Base-by-base conservation (phyloP, 2,113 vertebrate genomes). In the Holacanthus passer region DNA sequence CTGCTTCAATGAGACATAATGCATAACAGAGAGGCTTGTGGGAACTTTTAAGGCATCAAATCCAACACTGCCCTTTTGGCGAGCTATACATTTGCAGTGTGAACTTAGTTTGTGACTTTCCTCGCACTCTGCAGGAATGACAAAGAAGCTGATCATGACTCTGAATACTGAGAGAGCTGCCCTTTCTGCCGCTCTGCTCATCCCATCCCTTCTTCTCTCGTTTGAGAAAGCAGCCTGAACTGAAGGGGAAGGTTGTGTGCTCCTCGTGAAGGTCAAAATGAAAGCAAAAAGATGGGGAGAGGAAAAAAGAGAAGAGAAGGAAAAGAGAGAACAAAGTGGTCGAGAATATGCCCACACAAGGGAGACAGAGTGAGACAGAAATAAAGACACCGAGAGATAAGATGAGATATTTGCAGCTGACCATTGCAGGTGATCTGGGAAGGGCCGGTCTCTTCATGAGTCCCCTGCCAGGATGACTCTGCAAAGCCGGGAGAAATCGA, bases 191-290 rank as follows among this genome's bases (percentile, higher is more conserved):
- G 67, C 56, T 72, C 78, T 12, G 79, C 63, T 74, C 77, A 65
- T 84, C 56, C 67, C 77, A 65, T 84, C 56, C 67, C 37, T 73
- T 87, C 72, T 80, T 82, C 63, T 59, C 39, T 72, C 13, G 22
- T 81, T 88, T 81, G 53, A 81, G 66, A 84, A 64, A 84, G 72
- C 32, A 72, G 69, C 10, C 56, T 50, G 73, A 79, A 67, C 55
- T 47, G 73, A 89, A 50, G n/a, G 32, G 72, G 70, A 83, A 88
- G 82, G 79, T 75, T 78, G 58, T 76, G 60, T 19, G 68, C 73
- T 76, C 24, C 66, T 84, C 32, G 11, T 91, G 88, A 95, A 94
- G 94, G 92, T 95, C 92, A 92, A 47, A 58, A n/a, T 29, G 20
- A 80, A 82, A 77, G 87, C 53, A 81, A 83, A 45, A 85, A 85